Evolutionary conservation across 30 jellyfish, hydroid and myxozoan genomes (phyloP), one percentile per base, ranked within the genome.

Genomic region (Aurelia aurita): DNA sequence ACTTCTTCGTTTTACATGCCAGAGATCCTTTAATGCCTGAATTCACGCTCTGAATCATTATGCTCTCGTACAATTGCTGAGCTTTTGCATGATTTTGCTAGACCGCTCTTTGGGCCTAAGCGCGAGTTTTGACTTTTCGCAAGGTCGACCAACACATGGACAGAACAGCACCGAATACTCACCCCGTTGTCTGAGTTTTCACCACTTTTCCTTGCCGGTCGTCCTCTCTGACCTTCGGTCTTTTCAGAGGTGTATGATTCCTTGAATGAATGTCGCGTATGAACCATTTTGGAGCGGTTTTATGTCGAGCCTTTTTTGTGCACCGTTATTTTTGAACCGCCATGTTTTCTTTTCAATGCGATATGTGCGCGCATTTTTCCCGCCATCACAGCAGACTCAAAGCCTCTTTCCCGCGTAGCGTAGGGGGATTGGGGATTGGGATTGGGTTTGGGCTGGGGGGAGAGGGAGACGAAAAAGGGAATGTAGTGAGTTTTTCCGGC

Each of bases 341-440:
- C 89, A 78, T 78, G 63, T 78, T 78, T 78, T 62, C 62, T 29
- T 61, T 75, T 75, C 76, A 54, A 60, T 45, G 21, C 34, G 72
- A 39, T 39, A 78, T 78, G 89, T 78, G 89, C 89, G 89, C 89
- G 84, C 84, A 72, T 72, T 34, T 72, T 72, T 72, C 84, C 84
- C 84, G 84, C 84, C 84, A 72, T 72, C 70, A 6, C 29, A 20
- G 28, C 49, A 39, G 51, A 39, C 51, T 57, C 72, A 72, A 72
- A 58, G 39, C 71, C 84, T 49, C 84, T 72, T 14, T 39, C 51
- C 51, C 51, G 16, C 51, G 51, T 6, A 7, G 51, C n/a, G n/a
- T n/a, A n/a, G 51, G 51, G 51, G 51, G 1, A 6, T 0, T 0
- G 46, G 7, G 46, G 6, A n/a, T n/a, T n/a, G n/a, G n/a, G n/a